Evolutionary conservation across 2,113 vertebrate genomes (phyloP), one percentile per base, ranked within the genome.

Genomic region (Engystomops pustulosus): DNA sequence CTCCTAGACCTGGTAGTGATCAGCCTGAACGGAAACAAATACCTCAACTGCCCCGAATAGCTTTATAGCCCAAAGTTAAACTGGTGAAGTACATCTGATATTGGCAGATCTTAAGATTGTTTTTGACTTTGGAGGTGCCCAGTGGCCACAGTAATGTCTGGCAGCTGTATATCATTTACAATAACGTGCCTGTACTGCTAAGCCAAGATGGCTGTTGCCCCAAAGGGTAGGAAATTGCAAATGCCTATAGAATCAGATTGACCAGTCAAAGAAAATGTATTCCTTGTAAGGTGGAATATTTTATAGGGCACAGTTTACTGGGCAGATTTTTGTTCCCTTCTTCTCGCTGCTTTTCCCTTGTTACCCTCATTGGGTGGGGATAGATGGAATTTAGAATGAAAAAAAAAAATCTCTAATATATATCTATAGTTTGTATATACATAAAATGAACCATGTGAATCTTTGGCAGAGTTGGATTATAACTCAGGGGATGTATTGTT

Each of bases 401-500:
- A 25, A 83, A 69, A 72, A 41, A 41, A 74, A 85, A 78, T 87
- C 83, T 88, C 81, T 82, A 80, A 79, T 84, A 85, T 83, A 81
- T 83, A 79, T 72, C n/a, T n/a, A 83, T 45, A 41, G 49, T 49
- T 27, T 85, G 18, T 78, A 60, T 49, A 71, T 70, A 47, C 51
- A 11, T 53, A 11, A 79, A 58, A 45, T 41, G 45, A 58, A 36
- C 23, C 49, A 81, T 67, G 55, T 77, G 72, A 85, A 78, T 49
- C 49, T 81, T 30, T 12, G 12, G 75, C n/a, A 47, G 70, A 83
- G 85, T 38, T 36, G 83, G 81, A 83, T 77, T 85, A 55, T 85
- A 76, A 87, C 89, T 88, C 88, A 88, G 88, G 89, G 86, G 87
- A 85, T 53, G 51, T 45, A 38, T 41, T 77, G 75, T 86, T 79